Base-by-base conservation (phyloP, 1,140 invertebrate genomes). In the Drosophila sucinea region DNA sequence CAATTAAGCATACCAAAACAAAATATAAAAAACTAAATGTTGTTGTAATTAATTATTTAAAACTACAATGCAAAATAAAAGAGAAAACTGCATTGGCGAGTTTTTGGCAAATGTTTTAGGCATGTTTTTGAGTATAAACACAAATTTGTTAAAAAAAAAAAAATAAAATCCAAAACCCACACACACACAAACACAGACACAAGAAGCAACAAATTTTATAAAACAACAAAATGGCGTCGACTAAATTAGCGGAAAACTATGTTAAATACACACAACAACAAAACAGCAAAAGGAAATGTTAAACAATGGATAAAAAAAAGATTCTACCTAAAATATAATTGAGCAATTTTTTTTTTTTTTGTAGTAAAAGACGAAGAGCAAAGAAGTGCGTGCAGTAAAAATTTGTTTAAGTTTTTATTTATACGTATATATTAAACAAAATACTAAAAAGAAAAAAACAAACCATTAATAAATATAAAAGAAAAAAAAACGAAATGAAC, bases 341-440 rank as follows among this genome's bases (percentile, higher is more conserved):
- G 66, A 69, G 63, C 25, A 32, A 70, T 69, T 68, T 67, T 74
- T 77, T 77, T 75, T 70, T 71, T 72, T 71, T 70, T 73, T 67
- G 75, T 74, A 78, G 75, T 74, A 62, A 75, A 64, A 67, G 73
- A 75, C 3, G 23, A 51, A 25, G 6, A 23, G n/a, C 64, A 70
- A 65, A 77, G 81, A 87, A 79, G 79, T 82, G 82, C 82, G 82
- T 87, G 82, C 82, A 86, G 82, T 87, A 86, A 87, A 86, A 82
- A 82, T 86, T 74, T 86, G 82, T 86, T 86, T 86, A 86, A 86
- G 83, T 86, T 86, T 85, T 86, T 86, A 86, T 86, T 87, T 86
- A 86, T 86, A 85, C 73, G 77, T 82, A 85, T 78, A 51, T 81
- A 77, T 86, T 73, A 72, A 63, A 33, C 11, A 29, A 63, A 54